phyloP scores from a whole-genome alignment of 2,797 vertebrate genomes.

The Enteromius treurensis region DNA sequence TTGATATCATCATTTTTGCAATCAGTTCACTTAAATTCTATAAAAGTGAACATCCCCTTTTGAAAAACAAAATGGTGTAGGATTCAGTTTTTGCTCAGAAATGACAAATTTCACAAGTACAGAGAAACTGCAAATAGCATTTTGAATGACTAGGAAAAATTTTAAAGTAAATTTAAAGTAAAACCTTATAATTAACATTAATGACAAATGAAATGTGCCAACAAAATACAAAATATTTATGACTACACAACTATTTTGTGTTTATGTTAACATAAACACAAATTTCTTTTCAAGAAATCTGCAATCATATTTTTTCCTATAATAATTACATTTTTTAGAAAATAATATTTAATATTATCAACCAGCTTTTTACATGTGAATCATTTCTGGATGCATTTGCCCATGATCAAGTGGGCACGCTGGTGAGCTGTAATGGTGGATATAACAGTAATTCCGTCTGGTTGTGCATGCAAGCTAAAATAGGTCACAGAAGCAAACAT shows the following conservation, averaged over 20 bases:
- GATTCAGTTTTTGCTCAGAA: no score
- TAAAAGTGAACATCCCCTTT: no score
- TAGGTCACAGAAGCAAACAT: slow-evolving; percentile 36
- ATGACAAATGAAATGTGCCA: background rate
- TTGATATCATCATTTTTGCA: no score
- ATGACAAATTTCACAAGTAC: no score
- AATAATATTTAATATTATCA: background rate
- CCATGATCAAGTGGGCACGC: background rate
- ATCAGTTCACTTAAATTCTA: no score
- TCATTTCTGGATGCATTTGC: background rate
- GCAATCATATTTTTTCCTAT: background rate
- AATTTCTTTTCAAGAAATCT: background rate
- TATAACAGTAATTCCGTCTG: slow-evolving; percentile 17
- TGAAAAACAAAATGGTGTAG: no score
- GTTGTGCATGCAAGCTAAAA: slow-evolving; percentile 29
- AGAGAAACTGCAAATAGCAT: no score
- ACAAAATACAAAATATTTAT: background rate
- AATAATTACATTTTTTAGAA: background rate
- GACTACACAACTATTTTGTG: background rate
- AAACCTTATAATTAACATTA: background rate
- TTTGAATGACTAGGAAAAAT: no score
- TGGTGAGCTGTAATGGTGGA: slow-evolving; percentile 9
- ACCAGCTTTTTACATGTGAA: background rate
- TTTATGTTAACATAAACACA: no score
- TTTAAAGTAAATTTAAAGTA: background rate